These are phyloP conservation scores for Spinus olivaceus DNA, from an alignment of 2,797 vertebrate genomes.

Conservation along the genomic window DNA sequence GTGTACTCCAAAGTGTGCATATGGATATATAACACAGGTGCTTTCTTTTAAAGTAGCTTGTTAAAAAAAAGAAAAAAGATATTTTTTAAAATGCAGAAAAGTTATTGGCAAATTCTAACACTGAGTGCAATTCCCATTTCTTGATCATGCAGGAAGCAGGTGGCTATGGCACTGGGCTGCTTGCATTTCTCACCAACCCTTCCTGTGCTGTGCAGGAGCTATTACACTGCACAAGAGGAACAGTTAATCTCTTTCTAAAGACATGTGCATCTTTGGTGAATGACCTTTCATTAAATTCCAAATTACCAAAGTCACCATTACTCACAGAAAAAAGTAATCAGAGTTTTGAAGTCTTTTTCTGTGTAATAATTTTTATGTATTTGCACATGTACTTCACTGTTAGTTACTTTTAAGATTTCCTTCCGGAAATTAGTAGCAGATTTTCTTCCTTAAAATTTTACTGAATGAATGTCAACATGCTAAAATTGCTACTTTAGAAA, in stretches of 20 bases:
- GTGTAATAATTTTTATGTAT: not conserved
- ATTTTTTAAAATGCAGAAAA: not conserved
- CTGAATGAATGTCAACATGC: not conserved
- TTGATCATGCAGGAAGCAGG: not conserved
- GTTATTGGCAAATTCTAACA: not conserved
- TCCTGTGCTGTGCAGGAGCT: not conserved
- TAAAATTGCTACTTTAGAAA: not conserved
- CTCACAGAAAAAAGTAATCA: constrained; percentile 19
- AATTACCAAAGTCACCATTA: constrained; percentile 17
- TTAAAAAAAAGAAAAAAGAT: not conserved
- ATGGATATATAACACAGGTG: accelerated
- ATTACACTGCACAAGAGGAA: not conserved
- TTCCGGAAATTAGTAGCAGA: not conserved
- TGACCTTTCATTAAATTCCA: constrained; percentile 32
- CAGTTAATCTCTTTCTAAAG: not conserved
- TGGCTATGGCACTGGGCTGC: not conserved
- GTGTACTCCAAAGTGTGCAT: not conserved
- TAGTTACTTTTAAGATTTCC: constrained; percentile 1
- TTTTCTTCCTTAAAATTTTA: not conserved
- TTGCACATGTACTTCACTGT: not conserved
- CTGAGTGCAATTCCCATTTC: not conserved
- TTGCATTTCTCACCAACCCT: not conserved
- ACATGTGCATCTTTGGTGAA: not conserved
- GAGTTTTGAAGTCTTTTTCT: constrained; percentile 3
- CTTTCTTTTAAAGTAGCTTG: not conserved